Percentiles rank a stretch among this genome's conserved stretches.
Evolutionary conservation across 2,888 invertebrate genomes (phyloP).

Genomic region (Alitta virens): DNA sequence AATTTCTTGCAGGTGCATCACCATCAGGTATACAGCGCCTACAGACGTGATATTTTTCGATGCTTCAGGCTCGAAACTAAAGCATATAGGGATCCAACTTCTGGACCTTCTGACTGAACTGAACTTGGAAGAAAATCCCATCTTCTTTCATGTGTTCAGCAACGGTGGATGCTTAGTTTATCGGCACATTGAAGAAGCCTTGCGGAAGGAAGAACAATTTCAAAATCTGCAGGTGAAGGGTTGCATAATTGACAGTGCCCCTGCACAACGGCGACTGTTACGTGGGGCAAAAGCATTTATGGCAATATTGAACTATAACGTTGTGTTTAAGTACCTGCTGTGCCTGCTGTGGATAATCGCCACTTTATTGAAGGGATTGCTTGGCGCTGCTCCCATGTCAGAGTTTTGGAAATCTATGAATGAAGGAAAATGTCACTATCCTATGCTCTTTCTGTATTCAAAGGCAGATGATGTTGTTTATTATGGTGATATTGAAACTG

Average conservation of each 20-base stretch:
- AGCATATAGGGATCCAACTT: constrained; percentile 66
- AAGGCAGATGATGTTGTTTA: constrained; percentile 69
- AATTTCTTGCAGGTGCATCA: constrained; percentile 65
- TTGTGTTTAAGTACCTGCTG: constrained; percentile 36
- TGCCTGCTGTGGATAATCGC: constrained; percentile 57
- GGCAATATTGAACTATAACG: constrained; percentile 27
- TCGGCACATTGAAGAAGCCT: constrained; percentile 67
- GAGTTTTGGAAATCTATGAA: constrained; percentile 1
- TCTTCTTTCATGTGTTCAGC: constrained; percentile 74
- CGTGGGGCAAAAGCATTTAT: constrained; percentile 38
- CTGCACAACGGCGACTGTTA: constrained; percentile 58
- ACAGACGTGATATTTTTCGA: constrained; percentile 68
- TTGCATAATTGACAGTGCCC: constrained; percentile 69
- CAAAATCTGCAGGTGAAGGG: constrained; percentile 13
- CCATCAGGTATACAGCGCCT: constrained; percentile 71
- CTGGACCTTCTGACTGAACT: constrained; percentile 68
- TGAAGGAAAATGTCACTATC: constrained; percentile 61
- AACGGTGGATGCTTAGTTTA: constrained; percentile 75
- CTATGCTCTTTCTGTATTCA: constrained; percentile 74
- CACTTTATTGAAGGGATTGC: neutral
- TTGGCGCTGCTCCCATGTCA: neutral
- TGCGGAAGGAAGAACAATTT: constrained; percentile 22
- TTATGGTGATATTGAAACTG: constrained; percentile 68
- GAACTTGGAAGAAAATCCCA: constrained; percentile 69
- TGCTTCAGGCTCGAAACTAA: constrained; percentile 61